A percentile compares a stretch with the other conserved stretches of the same genome.
These are phyloP conservation scores for Arge pagana DNA, from an alignment of 2,888 invertebrate species.

Conservation along the genomic window DNA sequence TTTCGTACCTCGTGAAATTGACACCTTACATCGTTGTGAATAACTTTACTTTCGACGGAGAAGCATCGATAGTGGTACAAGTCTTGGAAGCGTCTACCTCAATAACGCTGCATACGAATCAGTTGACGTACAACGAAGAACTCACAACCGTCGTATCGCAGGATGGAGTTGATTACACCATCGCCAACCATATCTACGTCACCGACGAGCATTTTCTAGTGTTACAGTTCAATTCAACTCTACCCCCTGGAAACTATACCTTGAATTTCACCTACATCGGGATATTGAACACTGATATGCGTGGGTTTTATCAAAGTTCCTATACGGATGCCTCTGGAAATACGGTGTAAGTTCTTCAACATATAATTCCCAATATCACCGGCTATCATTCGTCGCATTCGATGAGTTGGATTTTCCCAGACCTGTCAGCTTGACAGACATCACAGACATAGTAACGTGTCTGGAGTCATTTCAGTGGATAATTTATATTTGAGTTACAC, in stretches of 20 bases:
- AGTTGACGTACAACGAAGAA: slow-evolving; percentile 9
- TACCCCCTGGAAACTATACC: slow-evolving; percentile 49
- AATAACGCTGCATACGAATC: slow-evolving; percentile 68
- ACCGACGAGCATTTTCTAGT: slow-evolving; percentile 7
- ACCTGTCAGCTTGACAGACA: too few species aligned
- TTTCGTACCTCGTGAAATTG: slow-evolving; percentile 62
- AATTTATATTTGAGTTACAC: too few species aligned
- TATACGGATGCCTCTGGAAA: slow-evolving; percentile 52
- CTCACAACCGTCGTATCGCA: slow-evolving; percentile 3
- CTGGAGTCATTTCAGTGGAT: too few species aligned
- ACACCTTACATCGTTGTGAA: slow-evolving; percentile 60
- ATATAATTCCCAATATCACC: too few species aligned
- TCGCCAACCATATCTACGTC: background rate
- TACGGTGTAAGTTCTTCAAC: slow-evolving; percentile 22
- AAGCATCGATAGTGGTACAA: slow-evolving; percentile 59
- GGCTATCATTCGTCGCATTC: too few species aligned
- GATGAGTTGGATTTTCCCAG: too few species aligned
- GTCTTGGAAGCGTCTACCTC: slow-evolving; percentile 65
- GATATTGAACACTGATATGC: slow-evolving; percentile 65
- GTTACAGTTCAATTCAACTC: slow-evolving; percentile 37
- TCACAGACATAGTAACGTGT: too few species aligned
- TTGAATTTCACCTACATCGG: slow-evolving; percentile 52
- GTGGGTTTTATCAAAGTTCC: slow-evolving; percentile 65
- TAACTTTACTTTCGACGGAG: slow-evolving; percentile 59
- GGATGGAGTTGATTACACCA: background rate